Base-by-base conservation (phyloP, 2,797 vertebrate species). In the Podargus strigoides region DNA sequence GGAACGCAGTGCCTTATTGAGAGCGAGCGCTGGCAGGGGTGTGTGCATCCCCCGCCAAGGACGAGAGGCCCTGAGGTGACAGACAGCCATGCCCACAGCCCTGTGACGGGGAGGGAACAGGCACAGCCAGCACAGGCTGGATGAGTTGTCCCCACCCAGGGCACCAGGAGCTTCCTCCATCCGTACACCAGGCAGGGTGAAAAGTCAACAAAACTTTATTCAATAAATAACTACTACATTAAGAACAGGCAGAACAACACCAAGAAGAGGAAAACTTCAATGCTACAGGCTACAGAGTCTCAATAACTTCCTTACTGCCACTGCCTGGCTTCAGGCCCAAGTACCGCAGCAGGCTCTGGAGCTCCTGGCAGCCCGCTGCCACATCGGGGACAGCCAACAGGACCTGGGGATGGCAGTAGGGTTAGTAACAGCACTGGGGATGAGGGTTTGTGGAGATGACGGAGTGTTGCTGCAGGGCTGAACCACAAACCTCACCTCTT, bases 401-500 rank as follows among this genome's bases (percentile, higher is more conserved):
- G 22, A 83, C 86, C 97, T 97, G 58, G 39, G 56, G 27, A 77
- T 1, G 12, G 30, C 32, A 83, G 50, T 22, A 28, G 27, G 0
- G 3, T 85, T 20, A 52, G 83, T 2, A 19, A 52, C 3, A 8
- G 63, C 4, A 3, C 32, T 39, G 19, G 64, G 32, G 55, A 42
- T 6, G 15, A 46, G 39, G 14, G 46, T 68, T 17, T 21, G 21
- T 49, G 9, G 49, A n/a, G n/a, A n/a, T n/a, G n/a, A n/a, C n/a
- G n/a, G n/a, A n/a, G n/a, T 26, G 19, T 14, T 70, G 68, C 47
- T n/a, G 67, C 30, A 76, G 69, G 3, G 2, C 42, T 13, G 50
- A 85, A 69, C 50, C 2, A 9, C 47, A 69, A 69, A 23, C 58
- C 85, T 95, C 95, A 98, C 98, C 97, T 97, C 93, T 66, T 95